Evolutionary conservation across 2,113 vertebrate species (phyloP).

Genomic region (Stegostoma tigrinum): DNA sequence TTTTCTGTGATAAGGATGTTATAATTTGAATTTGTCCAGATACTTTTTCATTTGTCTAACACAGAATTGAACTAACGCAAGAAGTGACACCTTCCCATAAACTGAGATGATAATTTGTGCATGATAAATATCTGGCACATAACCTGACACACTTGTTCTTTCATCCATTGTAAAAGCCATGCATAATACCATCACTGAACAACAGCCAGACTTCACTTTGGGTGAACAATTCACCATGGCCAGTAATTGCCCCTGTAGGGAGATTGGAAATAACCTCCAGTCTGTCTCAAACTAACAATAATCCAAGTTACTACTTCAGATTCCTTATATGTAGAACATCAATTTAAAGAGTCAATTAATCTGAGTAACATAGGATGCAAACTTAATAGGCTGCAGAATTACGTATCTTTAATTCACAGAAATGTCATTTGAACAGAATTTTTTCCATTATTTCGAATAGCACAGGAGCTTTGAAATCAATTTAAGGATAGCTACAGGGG

Average conservation of each 20-base stretch:
- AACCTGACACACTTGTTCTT: not conserved
- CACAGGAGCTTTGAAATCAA: not conserved
- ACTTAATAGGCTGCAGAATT: not conserved
- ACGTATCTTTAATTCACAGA: not conserved
- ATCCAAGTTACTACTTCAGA: not conserved
- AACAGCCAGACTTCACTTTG: not conserved
- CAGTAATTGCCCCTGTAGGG: not conserved
- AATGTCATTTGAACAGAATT: not conserved
- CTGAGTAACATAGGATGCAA: not conserved
- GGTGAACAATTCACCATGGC: not conserved
- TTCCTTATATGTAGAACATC: not conserved
- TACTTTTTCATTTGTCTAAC: not conserved
- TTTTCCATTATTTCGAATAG: not conserved
- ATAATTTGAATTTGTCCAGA: not conserved
- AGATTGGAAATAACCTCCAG: not conserved
- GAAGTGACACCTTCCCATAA: not conserved
- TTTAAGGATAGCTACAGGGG: not conserved
- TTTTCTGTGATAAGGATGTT: not conserved
- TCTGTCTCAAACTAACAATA: not conserved
- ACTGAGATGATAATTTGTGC: not conserved
- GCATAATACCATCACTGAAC: no score
- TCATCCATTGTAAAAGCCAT: not conserved
- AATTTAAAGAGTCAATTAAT: not conserved
- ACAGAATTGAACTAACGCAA: not conserved
- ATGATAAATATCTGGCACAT: not conserved